A percentile compares a stretch with the other conserved stretches of the same genome.
Conservation (phyloP, 2,888 invertebrate genomes). For the Lymantria monacha region DNA sequence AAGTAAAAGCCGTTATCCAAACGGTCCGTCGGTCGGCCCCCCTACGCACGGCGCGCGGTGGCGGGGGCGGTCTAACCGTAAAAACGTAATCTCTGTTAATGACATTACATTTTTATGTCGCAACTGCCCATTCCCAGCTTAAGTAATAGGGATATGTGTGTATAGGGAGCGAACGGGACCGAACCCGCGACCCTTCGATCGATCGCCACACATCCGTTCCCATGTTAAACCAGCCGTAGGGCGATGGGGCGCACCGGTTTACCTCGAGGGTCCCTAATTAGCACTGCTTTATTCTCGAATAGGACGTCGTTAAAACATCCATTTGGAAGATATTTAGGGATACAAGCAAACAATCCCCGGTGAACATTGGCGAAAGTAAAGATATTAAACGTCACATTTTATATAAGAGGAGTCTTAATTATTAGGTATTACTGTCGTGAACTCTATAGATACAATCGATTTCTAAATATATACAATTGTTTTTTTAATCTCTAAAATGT, state of each 20-base stretch:
- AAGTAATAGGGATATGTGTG: constrained; percentile 31
- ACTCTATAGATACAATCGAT: too few relatives aligned
- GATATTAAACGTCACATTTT: background rate
- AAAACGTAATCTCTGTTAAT: constrained; percentile 31
- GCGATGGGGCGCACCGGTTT: constrained; percentile 20
- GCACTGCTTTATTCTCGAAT: constrained; percentile 45
- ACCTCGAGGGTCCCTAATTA: constrained; percentile 40
- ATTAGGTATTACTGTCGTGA: too few relatives aligned
- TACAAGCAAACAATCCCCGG: constrained; percentile 26
- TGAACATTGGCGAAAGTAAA: constrained; percentile 7
- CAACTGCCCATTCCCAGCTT: constrained; percentile 24
- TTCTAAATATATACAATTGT: too few relatives aligned
- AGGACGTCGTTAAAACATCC: constrained; percentile 45
- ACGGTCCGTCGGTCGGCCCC: too few relatives aligned
- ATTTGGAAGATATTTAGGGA: constrained; percentile 32
- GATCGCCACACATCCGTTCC: constrained; percentile 26
- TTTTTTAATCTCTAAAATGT: too few relatives aligned
- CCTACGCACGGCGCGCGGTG: constrained; percentile 2
- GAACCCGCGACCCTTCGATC: constrained; percentile 21
- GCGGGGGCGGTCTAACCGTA: constrained; percentile 7
- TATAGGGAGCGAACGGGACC: constrained; percentile 14
- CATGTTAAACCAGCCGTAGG: constrained; percentile 7
- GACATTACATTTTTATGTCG: constrained; percentile 32
- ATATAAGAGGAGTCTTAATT: background rate
- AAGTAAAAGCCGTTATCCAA: too few relatives aligned